These are phyloP conservation scores for Arvicanthis niloticus DNA, from an alignment of 2,113 vertebrate genomes.

Conservation along the genomic window DNA sequence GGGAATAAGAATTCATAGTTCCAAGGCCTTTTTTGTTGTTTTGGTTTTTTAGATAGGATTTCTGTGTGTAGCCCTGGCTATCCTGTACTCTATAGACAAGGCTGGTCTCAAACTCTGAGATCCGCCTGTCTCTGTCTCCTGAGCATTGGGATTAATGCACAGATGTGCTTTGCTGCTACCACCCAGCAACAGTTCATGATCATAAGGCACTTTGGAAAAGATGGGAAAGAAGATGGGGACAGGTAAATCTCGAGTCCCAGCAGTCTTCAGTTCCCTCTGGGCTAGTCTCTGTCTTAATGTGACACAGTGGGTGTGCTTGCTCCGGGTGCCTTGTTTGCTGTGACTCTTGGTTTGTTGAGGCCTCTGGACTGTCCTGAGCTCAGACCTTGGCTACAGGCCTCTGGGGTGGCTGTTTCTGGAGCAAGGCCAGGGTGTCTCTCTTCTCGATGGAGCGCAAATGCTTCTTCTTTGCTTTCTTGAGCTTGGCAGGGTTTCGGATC, in stretches of 20 bases:
- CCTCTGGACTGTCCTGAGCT: background rate
- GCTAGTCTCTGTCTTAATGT: background rate
- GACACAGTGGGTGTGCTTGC: rapidly evolving
- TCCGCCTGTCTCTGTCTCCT: background rate
- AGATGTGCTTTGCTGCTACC: background rate
- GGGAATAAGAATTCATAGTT: background rate
- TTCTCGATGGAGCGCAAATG: constrained; percentile 94
- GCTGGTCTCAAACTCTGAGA: background rate
- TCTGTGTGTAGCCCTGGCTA: background rate
- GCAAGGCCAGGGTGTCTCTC: constrained; percentile 92
- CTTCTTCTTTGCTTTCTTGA: constrained; percentile 96
- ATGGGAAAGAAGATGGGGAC: no score
- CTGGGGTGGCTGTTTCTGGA: constrained; percentile 82
- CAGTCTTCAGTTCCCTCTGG: background rate
- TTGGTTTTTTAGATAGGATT: background rate
- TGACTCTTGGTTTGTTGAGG: background rate
- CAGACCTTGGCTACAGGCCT: background rate
- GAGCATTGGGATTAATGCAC: background rate
- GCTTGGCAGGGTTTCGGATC: constrained; percentile 95
- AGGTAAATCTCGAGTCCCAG: background rate
- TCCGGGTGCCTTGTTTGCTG: background rate
- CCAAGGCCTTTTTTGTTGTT: background rate
- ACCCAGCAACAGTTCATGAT: no score
- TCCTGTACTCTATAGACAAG: background rate
- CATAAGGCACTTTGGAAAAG: constrained; percentile 58